Base-by-base conservation (phyloP, 23 tunicate genomes). In the Halocynthia roretzi region DNA sequence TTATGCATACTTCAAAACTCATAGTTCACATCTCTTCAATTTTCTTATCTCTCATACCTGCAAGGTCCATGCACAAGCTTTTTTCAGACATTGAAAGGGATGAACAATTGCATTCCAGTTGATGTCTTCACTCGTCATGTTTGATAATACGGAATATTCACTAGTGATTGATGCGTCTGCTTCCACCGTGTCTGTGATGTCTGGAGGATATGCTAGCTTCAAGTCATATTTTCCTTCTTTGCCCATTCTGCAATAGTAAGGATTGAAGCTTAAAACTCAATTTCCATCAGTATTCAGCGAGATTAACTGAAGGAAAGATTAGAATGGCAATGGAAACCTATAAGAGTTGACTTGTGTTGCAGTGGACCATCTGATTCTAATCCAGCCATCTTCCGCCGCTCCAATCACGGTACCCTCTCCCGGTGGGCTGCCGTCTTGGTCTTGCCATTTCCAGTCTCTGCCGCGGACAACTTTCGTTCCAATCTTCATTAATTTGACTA, bases 311-410 rank as follows among this genome's bases (percentile, higher is more conserved):
- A 18, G 2, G 31, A n/a, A 68, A 1, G 14, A 68, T 18, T 15
- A 21, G 72, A 14, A 21, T 68, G 62, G 20, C 20, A 54, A 15
- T 40, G n/a, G 56, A 44, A 15, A 88, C 95, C 95, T 83, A 88
- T 88, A 88, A 7, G 95, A 88, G 80, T 88, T 88, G 21, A 84
- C 69, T 61, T 76, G 76, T 14, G 84, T 84, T 6, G 88, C 71
- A 6, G 53, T 82, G 8, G 55, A 44, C 95, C 95, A 88, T 68
- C 81, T 54, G 53, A 88, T 88, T 44, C 95, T 62, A 1, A 88
- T 88, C 95, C 95, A 90, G 11, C 96, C 96, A 76, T 89, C 96
- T 55, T 88, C 95, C 22, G 87, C 77, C 57, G 75, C 80, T 58
- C 86, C 86, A 8, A 80, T 71, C 0, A 90, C 86, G 8, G 20